Percentiles rank a stretch among this genome's conserved stretches.
phyloP scores from a whole-genome alignment of 1,140 invertebrate genomes.

The Musca vetustissima region DNA sequence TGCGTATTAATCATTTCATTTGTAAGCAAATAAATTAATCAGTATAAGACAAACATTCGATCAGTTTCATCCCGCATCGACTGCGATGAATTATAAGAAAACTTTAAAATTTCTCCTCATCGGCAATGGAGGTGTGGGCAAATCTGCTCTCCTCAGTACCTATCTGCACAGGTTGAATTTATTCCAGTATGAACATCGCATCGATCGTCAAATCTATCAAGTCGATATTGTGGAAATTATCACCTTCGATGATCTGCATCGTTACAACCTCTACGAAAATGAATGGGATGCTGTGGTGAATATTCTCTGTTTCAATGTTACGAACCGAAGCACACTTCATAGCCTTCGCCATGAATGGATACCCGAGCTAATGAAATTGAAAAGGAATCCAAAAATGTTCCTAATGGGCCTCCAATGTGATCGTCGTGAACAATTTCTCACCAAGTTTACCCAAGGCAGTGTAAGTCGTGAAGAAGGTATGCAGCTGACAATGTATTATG shows the following conservation, averaged over 20 bases:
- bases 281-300: neutral
- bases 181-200: neutral
- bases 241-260: neutral
- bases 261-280: no score
- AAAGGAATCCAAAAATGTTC: neutral
- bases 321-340: neutral
- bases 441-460: neutral
- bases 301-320: constrained; percentile 8
- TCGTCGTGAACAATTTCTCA: neutral
- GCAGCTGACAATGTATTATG: neutral
- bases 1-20: no score
- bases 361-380: neutral
- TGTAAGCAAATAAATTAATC: no score
- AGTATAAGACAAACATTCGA: no score
- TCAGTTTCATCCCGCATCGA: no score
- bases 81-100: no score
- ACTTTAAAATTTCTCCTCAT: constrained; percentile 5
- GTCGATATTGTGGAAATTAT: neutral
- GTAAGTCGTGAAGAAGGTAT: neutral
- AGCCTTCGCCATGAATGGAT: neutral
- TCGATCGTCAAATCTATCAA: neutral
- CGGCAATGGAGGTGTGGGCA: neutral
- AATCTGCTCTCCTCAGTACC: neutral
- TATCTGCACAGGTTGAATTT: neutral
- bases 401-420: constrained; percentile 4